phyloP scores from a whole-genome alignment of 2,797 vertebrate species.

The Trachops cirrhosus region DNA sequence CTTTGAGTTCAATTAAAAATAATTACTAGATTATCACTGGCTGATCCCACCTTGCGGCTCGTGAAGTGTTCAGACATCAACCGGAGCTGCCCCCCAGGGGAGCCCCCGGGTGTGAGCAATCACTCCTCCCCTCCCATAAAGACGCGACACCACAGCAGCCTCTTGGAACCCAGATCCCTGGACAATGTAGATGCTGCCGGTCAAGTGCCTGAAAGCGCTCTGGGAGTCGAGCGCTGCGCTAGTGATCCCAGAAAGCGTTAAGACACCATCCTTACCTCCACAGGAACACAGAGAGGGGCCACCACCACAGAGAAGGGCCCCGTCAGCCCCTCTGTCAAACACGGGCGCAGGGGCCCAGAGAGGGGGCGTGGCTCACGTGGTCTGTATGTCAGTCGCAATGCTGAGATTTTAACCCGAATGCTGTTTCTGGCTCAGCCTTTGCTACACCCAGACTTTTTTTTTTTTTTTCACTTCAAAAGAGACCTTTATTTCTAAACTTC shows the following conservation, averaged over 20 bases:
- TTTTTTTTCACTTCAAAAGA: not conserved
- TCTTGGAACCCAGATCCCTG: not conserved
- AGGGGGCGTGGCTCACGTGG: not conserved
- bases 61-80: constrained; percentile 16
- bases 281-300: not conserved
- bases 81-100: not conserved
- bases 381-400: not conserved
- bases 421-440: not conserved
- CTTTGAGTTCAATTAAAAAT: constrained; percentile 58
- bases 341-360: not conserved
- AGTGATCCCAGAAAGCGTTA: not conserved
- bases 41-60: constrained; percentile 39
- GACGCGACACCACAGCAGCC: not conserved
- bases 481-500: too few species aligned
- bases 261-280: not conserved
- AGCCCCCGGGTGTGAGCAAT: not conserved
- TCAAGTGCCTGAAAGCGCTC: not conserved
- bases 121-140: not conserved
- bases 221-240: not conserved
- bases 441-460: not conserved
- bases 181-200: not conserved
- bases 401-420: constrained; percentile 28
- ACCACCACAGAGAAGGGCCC: not conserved
- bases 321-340: not conserved
- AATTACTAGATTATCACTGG: constrained; percentile 55